A percentile compares a stretch with the other conserved stretches of the same genome.
Evolutionary conservation across 2,797 vertebrate species (phyloP).

Genomic region (Lacerta viridis): DNA sequence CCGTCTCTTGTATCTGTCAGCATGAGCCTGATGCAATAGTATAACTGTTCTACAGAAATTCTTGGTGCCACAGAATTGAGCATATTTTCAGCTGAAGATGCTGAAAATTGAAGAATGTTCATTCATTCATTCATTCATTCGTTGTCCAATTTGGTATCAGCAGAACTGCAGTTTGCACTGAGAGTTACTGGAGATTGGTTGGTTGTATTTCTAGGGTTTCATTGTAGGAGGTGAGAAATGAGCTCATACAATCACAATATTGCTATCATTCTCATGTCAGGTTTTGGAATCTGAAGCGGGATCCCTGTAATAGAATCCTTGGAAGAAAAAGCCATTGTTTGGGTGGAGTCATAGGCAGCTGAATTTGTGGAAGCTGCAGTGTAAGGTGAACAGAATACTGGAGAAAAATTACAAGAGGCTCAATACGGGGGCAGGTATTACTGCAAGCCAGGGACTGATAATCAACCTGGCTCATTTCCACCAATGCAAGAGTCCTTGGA

Average conservation of each 20-base stretch:
- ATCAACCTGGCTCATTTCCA: no score
- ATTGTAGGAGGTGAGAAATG: background rate
- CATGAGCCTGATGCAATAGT: no score
- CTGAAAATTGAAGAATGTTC: background rate
- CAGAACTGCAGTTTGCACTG: background rate
- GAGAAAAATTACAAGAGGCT: background rate
- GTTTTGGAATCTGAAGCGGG: background rate
- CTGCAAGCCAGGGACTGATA: background rate
- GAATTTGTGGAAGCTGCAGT: background rate
- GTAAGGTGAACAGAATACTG: background rate
- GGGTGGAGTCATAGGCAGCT: background rate
- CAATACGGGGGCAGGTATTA: background rate
- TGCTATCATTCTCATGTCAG: background rate
- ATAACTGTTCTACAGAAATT: no score
- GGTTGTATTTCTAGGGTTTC: background rate
- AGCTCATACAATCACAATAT: background rate
- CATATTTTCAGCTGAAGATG: background rate
- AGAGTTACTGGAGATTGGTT: background rate
- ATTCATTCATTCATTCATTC: slow-evolving; percentile 2
- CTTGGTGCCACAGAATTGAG: background rate
- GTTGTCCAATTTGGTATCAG: background rate
- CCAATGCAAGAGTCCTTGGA: background rate
- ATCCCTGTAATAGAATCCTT: background rate
- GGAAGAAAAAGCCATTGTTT: background rate
- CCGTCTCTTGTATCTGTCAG: no score